Evolutionary conservation across 2,797 vertebrate genomes (phyloP).

Genomic region (Poliocrania exsul): DNA sequence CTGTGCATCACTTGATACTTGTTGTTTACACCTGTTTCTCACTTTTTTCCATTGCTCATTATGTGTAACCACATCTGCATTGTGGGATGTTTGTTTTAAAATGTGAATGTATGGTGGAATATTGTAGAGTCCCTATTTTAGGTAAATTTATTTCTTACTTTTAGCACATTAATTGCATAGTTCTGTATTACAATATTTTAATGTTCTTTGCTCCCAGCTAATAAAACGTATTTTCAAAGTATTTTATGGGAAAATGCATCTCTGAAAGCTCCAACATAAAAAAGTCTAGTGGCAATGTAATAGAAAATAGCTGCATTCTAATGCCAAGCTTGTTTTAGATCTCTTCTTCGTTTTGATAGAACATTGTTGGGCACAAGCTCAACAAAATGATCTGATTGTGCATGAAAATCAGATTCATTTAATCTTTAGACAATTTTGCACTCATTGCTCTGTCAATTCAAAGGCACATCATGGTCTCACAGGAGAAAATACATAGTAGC

Average conservation of each 20-base stretch:
- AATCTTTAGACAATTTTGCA: slow-evolving; percentile 6
- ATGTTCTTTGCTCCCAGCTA: background rate
- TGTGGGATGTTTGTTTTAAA: background rate
- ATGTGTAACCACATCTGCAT: background rate
- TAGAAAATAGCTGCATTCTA: slow-evolving; percentile 24
- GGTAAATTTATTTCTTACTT: background rate
- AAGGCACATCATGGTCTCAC: background rate
- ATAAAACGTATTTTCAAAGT: background rate
- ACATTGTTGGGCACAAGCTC: slow-evolving; percentile 15
- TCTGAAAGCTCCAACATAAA: background rate
- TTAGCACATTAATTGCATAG: background rate
- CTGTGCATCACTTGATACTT: background rate
- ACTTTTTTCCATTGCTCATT: background rate
- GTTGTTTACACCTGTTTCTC: background rate
- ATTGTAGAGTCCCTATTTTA: background rate
- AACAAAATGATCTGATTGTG: slow-evolving; percentile 41
- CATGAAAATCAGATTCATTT: slow-evolving; percentile 50
- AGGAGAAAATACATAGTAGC: background rate
- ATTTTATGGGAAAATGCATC: background rate
- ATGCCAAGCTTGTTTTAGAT: slow-evolving; percentile 48
- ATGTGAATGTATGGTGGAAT: background rate
- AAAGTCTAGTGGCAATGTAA: background rate
- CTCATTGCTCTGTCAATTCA: slow-evolving; percentile 22
- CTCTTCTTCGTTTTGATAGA: slow-evolving; percentile 47
- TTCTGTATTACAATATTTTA: background rate